Evolutionary conservation across 2,797 vertebrate genomes (phyloP).

Genomic region (Tokudaia tokunoshimensis): DNA sequence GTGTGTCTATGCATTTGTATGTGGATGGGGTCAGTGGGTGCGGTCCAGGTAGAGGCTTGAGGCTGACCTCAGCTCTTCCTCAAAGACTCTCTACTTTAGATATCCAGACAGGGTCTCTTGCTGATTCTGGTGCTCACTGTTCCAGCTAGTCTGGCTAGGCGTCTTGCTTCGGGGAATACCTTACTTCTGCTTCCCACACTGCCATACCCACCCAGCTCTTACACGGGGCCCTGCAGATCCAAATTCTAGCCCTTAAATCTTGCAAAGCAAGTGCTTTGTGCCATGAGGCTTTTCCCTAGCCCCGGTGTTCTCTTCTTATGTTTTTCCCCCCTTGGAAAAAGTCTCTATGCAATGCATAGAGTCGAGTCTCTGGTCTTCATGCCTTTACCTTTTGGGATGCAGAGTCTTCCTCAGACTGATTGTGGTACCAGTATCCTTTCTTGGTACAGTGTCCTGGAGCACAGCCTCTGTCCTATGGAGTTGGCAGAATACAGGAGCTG

Average conservation of each 20-base stretch:
- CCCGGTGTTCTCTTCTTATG: not conserved
- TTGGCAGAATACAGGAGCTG: not conserved
- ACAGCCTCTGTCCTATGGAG: not conserved
- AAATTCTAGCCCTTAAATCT: not conserved
- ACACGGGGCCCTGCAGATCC: not conserved
- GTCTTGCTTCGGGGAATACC: no score
- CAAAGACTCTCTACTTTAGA: not conserved
- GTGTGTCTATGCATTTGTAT: not conserved
- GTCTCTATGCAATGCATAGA: not conserved
- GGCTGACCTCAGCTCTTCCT: not conserved
- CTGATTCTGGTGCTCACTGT: not conserved
- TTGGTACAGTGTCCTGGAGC: not conserved
- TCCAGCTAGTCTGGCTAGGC: not conserved
- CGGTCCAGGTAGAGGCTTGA: not conserved
- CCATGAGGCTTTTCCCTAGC: not conserved
- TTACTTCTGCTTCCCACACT: not conserved
- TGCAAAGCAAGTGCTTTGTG: not conserved
- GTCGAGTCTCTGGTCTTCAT: not conserved
- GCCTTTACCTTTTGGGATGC: not conserved
- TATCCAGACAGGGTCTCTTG: not conserved
- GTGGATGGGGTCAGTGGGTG: not conserved
- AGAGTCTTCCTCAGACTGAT: not conserved
- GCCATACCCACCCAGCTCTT: not conserved
- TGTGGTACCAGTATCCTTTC: not conserved
- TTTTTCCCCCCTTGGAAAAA: not conserved